Evolutionary conservation across 2,113 vertebrate genomes (phyloP).

Genomic region (Morone saxatilis): DNA sequence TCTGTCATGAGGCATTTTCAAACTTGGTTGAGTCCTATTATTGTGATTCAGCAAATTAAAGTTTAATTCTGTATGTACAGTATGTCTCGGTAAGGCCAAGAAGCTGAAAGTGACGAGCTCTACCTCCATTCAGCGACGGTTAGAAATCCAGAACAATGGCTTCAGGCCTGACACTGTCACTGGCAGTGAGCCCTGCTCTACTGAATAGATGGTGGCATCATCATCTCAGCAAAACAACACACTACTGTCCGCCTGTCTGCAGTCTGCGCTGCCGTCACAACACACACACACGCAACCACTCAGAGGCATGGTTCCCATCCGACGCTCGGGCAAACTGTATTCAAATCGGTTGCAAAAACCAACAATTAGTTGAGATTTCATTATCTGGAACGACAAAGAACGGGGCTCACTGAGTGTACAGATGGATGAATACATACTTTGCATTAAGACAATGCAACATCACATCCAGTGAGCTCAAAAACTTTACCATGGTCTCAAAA

Average conservation of each 20-base stretch:
- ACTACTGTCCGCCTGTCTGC: slow-evolving; percentile 60
- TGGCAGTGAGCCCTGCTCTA: slow-evolving; percentile 48
- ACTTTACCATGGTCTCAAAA: no score
- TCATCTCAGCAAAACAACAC: slow-evolving; percentile 68
- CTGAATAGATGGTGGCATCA: slow-evolving; percentile 72
- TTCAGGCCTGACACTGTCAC: slow-evolving; percentile 22
- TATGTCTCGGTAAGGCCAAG: neutral
- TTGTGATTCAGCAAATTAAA: neutral
- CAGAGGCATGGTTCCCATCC: neutral
- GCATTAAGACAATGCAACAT: no score
- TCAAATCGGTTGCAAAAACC: neutral
- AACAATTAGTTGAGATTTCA: neutral
- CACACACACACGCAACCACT: slow-evolving; percentile 28
- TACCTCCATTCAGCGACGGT: neutral
- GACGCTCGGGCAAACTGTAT: neutral
- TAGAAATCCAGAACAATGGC: slow-evolving; percentile 43
- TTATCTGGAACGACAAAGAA: neutral
- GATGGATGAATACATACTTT: no score
- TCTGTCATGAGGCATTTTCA: no score
- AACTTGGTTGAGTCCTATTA: neutral
- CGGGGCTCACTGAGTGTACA: no score
- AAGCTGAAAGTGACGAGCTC: neutral
- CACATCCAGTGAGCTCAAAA: no score
- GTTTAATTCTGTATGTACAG: neutral
- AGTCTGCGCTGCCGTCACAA: slow-evolving; percentile 60